These are phyloP conservation scores for Gymnopithys bicolor DNA, from an alignment of 2,797 vertebrate species.

Conservation along the genomic window DNA sequence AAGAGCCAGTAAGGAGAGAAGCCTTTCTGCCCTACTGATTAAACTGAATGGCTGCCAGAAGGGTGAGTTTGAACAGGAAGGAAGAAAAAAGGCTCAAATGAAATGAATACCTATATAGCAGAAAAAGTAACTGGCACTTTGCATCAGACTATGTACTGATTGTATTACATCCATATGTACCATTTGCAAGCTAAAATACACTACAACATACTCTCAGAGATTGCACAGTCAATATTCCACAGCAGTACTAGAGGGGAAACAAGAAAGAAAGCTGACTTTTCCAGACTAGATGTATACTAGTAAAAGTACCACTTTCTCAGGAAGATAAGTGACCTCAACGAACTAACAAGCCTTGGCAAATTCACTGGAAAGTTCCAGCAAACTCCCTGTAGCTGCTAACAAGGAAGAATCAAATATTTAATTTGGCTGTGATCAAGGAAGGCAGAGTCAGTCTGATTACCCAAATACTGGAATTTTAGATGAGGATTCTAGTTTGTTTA, in stretches of 20 bases:
- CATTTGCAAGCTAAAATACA: background rate
- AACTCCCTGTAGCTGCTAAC: background rate
- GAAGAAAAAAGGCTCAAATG: background rate
- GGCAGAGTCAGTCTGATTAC: background rate
- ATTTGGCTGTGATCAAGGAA: background rate
- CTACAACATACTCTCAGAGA: background rate
- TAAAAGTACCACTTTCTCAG: background rate
- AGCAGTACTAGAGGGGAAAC: background rate
- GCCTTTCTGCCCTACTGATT: background rate
- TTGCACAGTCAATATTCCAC: accelerated
- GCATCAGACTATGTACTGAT: background rate
- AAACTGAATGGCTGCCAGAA: background rate
- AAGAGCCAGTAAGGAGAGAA: background rate
- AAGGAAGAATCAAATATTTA: background rate
- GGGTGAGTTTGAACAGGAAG: background rate
- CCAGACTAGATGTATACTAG: background rate
- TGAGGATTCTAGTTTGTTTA: background rate
- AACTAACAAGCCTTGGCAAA: background rate
- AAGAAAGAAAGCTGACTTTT: background rate
- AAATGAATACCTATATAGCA: background rate
- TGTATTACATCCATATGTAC: background rate
- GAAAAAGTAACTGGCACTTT: background rate
- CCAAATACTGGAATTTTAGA: background rate
- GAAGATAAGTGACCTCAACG: background rate
- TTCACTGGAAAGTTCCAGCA: background rate